These are phyloP conservation scores for Sarcophaga variegata DNA, from an alignment of 2,888 invertebrate species.

Conservation along the genomic window DNA sequence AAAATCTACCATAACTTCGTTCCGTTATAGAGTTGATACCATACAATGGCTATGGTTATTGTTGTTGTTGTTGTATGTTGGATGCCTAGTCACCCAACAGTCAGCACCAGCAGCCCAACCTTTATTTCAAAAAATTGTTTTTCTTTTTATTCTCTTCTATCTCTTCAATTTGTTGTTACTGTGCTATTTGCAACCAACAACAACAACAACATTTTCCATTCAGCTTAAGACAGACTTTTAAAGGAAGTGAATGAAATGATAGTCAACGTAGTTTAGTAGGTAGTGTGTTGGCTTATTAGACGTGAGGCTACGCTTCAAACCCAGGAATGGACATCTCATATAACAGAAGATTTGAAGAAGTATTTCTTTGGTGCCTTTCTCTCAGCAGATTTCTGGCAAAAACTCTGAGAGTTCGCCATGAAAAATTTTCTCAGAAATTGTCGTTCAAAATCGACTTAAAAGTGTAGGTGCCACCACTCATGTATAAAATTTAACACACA, in stretches of 20 bases:
- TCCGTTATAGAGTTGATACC: background rate
- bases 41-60: background rate
- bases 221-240: constrained; percentile 30
- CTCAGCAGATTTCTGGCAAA: too few species aligned
- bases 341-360: too few species aligned
- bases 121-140: constrained; percentile 41
- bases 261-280: too few species aligned
- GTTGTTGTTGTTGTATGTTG: background rate
- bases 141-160: constrained; percentile 8
- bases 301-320: too few species aligned
- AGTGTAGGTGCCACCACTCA: too few species aligned
- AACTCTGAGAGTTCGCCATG: too few species aligned
- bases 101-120: constrained; percentile 60
- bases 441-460: too few species aligned
- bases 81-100: constrained; percentile 2
- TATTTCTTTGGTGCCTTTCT: too few species aligned
- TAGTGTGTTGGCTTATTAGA: too few species aligned
- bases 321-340: too few species aligned
- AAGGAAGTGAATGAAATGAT: constrained; percentile 25
- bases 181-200: constrained; percentile 57
- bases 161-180: constrained; percentile 36
- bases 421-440: too few species aligned
- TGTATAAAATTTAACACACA: too few species aligned
- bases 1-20: constrained; percentile 42
- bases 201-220: constrained; percentile 52